Base-by-base conservation (phyloP, 35 echinoderm and acorn worm genomes). In the Apostichopus parvimensis region DNA sequence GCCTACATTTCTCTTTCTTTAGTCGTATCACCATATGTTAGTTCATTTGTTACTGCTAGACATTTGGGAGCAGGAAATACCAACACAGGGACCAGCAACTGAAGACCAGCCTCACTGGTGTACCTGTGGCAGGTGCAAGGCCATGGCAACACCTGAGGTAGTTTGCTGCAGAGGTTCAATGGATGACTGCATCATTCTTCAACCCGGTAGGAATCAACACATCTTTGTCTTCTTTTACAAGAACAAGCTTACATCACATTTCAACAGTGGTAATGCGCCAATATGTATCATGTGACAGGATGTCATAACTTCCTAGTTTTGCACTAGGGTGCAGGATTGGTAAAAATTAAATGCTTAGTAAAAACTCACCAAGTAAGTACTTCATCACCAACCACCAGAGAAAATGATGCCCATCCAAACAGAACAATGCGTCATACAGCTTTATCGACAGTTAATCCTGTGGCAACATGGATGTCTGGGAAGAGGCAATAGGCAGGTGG, bases 41-140 rank as follows among this genome's bases (percentile, higher is more conserved):
- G 26, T 28, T 28, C 26, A 28, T 28, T 28, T 28, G 26, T 24
- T 79, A 23, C 11, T 79, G 5, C 24, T 79, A 10, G 78, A 79
- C 11, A 28, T 79, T 6, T 79, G 78, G 78, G 78, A 79, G 24
- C 78, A 79, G 24, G 18, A 79, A 10, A 17, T 24, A 4, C 78
- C n/a, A 24, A 24, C 78, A 23, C 18, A 5, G 5, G 78, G 78
- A 6, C 78, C 78, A 23, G 78, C 24, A 5, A 17, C 45, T 5
- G 18, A 21, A 24, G 78, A 79, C 22, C 78, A 79, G 10, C 78
- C 78, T 23, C 78, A 79, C 23, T 79, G 78, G 78, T 79, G 78
- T 10, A 79, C n/a, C 78, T 79, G 78, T 79, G 20, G 78, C n/a
- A 79, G 24, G 24, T 79, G 78, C 78, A 23, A 23, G 10, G 78